Conservation (phyloP, 1,140 invertebrate genomes). For the Eufriesea mexicana region DNA sequence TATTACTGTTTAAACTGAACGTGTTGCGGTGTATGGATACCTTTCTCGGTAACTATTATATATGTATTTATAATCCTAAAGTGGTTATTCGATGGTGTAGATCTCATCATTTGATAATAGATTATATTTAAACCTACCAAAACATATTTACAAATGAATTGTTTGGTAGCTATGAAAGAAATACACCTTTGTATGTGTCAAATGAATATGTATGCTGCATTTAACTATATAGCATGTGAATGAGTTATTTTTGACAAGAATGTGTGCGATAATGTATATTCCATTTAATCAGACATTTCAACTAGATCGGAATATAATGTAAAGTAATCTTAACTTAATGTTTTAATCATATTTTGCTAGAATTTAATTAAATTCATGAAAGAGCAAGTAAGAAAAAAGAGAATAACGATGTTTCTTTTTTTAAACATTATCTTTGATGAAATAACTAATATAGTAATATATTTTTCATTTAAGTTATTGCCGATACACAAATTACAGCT, state of each 20-base stretch:
- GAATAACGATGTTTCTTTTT: not conserved
- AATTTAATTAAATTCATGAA: not conserved
- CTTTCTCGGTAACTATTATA: too few species aligned
- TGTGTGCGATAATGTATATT: not conserved
- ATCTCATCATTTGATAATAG: not conserved
- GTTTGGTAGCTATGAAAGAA: constrained; percentile 4
- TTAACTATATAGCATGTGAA: not conserved
- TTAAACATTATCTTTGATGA: not conserved
- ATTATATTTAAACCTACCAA: not conserved
- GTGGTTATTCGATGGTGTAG: not conserved
- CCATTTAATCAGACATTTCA: not conserved
- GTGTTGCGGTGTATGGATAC: too few species aligned
- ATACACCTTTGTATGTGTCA: not conserved
- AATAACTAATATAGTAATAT: not conserved
- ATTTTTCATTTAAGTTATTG: not conserved
- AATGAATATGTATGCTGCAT: constrained; percentile 4
- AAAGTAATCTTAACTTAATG: not conserved
- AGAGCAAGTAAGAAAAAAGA: not conserved
- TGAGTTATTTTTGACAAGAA: not conserved
- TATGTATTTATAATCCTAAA: too few species aligned
- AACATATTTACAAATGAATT: not conserved
- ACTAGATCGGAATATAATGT: too few species aligned
- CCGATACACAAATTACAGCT: not conserved
- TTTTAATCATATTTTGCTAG: not conserved
- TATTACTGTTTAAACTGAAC: too few species aligned